Evolutionary conservation across 2,113 vertebrate species (phyloP).

Genomic region (Amphilophus citrinellus): DNA sequence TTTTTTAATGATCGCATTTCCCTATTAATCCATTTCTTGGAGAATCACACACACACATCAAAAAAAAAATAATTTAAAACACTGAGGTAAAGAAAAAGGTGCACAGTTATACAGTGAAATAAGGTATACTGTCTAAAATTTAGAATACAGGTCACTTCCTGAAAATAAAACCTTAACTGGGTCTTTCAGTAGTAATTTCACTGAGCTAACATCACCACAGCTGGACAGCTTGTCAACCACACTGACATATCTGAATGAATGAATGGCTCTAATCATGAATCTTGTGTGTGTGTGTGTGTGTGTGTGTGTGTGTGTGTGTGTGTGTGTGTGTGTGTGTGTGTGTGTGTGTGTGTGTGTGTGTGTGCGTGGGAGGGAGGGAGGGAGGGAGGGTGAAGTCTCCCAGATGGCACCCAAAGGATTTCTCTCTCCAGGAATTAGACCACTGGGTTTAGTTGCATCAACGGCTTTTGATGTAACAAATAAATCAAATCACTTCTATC

Average conservation of each 20-base stretch:
- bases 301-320: conserved; percentile 15
- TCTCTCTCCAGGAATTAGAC: conserved; percentile 79
- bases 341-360: too few relatives aligned
- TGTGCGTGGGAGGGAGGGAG: too few relatives aligned
- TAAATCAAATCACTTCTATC: conserved; percentile 73
- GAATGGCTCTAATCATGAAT: conserved; percentile 69
- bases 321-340: conserved; percentile 26
- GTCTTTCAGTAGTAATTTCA: conserved; percentile 68
- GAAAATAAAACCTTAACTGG: conserved; percentile 49
- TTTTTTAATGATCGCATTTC: neutral
- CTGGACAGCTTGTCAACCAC: conserved; percentile 73
- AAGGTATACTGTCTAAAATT: neutral
- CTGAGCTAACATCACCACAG: conserved; percentile 63
- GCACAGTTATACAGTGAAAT: neutral
- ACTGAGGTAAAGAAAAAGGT: neutral
- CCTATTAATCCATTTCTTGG: fast-evolving
- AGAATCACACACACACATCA: too few relatives aligned
- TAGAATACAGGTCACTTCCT: conserved; percentile 42
- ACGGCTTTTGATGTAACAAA: conserved; percentile 61
- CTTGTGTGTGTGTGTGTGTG: conserved; percentile 29
- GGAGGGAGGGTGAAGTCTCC: conserved; percentile 51
- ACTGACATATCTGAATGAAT: conserved; percentile 74
- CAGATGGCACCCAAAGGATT: conserved; percentile 78
- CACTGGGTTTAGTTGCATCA: conserved; percentile 71
- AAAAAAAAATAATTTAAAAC: neutral